Evolutionary conservation across 2,113 vertebrate species (phyloP).

Genomic region (Paramisgurnus dabryanus): DNA sequence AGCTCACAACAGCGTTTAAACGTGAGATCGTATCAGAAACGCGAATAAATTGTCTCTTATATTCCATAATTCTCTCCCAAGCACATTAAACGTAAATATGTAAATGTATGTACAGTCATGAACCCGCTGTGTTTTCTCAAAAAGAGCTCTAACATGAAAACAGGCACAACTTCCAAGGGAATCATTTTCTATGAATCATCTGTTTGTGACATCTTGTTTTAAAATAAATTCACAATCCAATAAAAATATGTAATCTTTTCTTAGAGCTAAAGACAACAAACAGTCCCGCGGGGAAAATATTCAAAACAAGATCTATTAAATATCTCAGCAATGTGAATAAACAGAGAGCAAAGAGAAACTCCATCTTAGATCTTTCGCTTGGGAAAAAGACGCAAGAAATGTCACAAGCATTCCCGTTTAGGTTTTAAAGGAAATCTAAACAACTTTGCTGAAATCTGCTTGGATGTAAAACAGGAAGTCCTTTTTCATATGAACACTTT

Average conservation of each 20-base stretch:
- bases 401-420: not conserved
- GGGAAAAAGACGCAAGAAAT: not conserved
- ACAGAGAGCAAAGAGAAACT: not conserved
- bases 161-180: conserved; percentile 21
- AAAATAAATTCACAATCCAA: conserved; percentile 21
- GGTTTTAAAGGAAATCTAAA: not conserved
- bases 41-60: conserved; percentile 37
- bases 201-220: not conserved
- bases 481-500: too few relatives aligned
- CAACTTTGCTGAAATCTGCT: not conserved
- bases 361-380: not conserved
- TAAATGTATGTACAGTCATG: conserved; percentile 29
- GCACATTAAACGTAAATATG: conserved; percentile 23
- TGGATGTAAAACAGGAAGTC: too few relatives aligned
- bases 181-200: conserved; percentile 21
- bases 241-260: not conserved
- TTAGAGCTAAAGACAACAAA: not conserved
- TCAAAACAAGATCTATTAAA: not conserved
- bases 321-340: not conserved
- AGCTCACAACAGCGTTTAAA: conserved; percentile 61
- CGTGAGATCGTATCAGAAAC: conserved; percentile 34
- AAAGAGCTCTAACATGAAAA: not conserved
- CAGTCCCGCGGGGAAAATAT: not conserved
- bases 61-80: conserved; percentile 18
- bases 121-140: not conserved